A percentile compares a stretch with the other conserved stretches of the same genome.
Evolutionary conservation across 2,113 vertebrate genomes (phyloP).

Genomic region (Nycticebus coucang): DNA sequence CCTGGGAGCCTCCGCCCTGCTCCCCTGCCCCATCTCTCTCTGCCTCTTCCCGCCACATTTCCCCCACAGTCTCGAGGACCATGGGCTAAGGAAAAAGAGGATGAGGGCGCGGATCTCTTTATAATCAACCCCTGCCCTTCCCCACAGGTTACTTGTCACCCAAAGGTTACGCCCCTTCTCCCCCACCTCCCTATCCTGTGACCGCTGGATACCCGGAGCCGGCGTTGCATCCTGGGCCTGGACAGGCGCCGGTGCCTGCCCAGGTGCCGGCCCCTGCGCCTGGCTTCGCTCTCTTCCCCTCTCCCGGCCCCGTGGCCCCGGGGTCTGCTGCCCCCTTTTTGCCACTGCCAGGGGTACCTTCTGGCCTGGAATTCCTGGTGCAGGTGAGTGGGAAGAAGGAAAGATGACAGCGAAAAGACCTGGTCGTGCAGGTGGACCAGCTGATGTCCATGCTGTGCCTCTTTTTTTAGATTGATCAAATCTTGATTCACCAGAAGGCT

Average conservation of each 20-base stretch:
- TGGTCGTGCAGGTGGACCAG: background rate
- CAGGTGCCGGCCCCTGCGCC: constrained; percentile 76
- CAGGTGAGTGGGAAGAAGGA: constrained; percentile 84
- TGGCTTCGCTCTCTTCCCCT: constrained; percentile 83
- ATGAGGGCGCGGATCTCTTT: background rate
- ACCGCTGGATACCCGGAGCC: constrained; percentile 69
- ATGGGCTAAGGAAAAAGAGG: background rate
- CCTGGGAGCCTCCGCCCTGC: constrained; percentile 58
- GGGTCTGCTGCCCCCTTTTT: constrained; percentile 66
- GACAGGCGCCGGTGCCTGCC: constrained; percentile 69
- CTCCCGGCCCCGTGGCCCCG: constrained; percentile 67
- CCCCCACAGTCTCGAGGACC: background rate
- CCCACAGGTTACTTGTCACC: constrained; percentile 70
- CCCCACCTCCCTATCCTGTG: constrained; percentile 85
- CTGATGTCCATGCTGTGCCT: background rate
- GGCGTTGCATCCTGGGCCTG: constrained; percentile 48
- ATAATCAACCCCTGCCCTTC: background rate
- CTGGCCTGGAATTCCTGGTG: constrained; percentile 90
- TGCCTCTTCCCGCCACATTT: background rate
- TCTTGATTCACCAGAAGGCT: constrained; percentile 93
- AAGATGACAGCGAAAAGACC: background rate
- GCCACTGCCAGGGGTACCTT: constrained; percentile 85
- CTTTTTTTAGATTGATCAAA: constrained; percentile 89
- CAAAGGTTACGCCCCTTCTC: constrained; percentile 80
- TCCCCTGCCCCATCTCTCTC: constrained; percentile 40